Conservation (phyloP, 2,888 invertebrate genomes). For the Heliconius ethilla region DNA sequence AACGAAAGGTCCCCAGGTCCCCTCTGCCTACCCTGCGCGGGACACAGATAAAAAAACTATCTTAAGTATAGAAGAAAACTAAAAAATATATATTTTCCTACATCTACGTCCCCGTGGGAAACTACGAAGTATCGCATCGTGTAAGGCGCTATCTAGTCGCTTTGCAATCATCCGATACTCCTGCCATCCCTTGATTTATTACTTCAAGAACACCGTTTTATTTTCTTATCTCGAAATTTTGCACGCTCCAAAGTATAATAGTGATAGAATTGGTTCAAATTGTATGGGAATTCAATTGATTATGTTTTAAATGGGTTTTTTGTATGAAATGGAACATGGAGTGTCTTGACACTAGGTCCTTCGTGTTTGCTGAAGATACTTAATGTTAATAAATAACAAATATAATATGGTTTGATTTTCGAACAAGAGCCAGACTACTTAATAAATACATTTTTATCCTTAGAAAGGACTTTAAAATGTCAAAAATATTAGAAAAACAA, state of each 20-base stretch:
- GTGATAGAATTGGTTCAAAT: constrained; percentile 21
- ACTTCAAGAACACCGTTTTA: constrained; percentile 30
- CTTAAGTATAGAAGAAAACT: too few relatives aligned
- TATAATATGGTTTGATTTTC: too few relatives aligned
- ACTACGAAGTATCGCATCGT: constrained; percentile 59
- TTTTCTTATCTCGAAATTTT: constrained; percentile 26
- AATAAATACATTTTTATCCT: neutral
- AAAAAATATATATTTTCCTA: constrained; percentile 39
- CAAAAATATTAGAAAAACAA: too few relatives aligned
- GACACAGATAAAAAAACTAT: neutral
- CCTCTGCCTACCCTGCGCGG: neutral
- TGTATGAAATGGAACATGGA: too few relatives aligned
- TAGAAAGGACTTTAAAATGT: too few relatives aligned
- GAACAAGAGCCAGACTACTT: too few relatives aligned
- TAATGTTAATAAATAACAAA: too few relatives aligned
- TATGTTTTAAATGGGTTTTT: neutral
- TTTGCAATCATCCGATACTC: constrained; percentile 56
- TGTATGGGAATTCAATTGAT: constrained; percentile 13
- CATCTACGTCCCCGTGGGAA: constrained; percentile 62
- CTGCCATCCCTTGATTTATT: constrained; percentile 58
- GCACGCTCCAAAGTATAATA: constrained; percentile 17
- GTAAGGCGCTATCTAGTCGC: constrained; percentile 55
- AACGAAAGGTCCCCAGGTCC: neutral
- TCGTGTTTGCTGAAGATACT: too few relatives aligned
- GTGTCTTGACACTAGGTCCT: too few relatives aligned